Evolutionary conservation across 2,888 invertebrate genomes (phyloP).

Genomic region (Coecobrya sp.): DNA sequence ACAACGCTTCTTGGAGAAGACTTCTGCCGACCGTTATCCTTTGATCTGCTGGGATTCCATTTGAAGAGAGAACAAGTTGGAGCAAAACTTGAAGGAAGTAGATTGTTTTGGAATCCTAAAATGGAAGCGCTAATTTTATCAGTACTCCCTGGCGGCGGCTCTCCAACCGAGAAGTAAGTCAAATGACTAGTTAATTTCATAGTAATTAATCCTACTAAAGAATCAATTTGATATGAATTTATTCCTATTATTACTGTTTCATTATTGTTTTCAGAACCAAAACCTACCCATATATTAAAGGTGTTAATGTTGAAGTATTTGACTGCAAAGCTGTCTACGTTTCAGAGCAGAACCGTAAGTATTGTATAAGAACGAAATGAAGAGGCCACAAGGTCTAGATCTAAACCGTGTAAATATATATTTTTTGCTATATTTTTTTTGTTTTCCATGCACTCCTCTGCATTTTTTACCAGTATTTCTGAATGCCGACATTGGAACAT

Average conservation of each 20-base stretch:
- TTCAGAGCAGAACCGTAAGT: slow-evolving; percentile 85
- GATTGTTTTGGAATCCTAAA: slow-evolving; percentile 85
- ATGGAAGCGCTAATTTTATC: slow-evolving; percentile 73
- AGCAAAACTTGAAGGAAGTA: slow-evolving; percentile 85
- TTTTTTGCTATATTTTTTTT: too few relatives aligned
- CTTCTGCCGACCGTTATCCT: slow-evolving; percentile 83
- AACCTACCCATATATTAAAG: slow-evolving; percentile 80
- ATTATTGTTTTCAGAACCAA: not conserved
- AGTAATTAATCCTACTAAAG: too few relatives aligned
- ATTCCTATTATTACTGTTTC: not conserved
- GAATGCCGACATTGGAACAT: slow-evolving; percentile 84
- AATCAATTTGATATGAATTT: too few relatives aligned
- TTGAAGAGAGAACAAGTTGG: slow-evolving; percentile 84
- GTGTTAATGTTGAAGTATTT: slow-evolving; percentile 85
- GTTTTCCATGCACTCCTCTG: not conserved
- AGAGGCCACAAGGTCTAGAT: too few relatives aligned
- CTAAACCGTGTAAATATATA: too few relatives aligned
- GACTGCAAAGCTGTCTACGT: slow-evolving; percentile 85
- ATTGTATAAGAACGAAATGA: too few relatives aligned
- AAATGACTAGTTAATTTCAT: not conserved
- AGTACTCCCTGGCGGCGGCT: slow-evolving; percentile 6
- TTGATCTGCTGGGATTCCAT: slow-evolving; percentile 85
- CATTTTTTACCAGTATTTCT: slow-evolving; percentile 82
- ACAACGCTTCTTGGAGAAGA: slow-evolving; percentile 83
- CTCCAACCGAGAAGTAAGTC: slow-evolving; percentile 42